phyloP scores from a whole-genome alignment of 2,888 invertebrate species.

The Stratiomys singularior region DNA sequence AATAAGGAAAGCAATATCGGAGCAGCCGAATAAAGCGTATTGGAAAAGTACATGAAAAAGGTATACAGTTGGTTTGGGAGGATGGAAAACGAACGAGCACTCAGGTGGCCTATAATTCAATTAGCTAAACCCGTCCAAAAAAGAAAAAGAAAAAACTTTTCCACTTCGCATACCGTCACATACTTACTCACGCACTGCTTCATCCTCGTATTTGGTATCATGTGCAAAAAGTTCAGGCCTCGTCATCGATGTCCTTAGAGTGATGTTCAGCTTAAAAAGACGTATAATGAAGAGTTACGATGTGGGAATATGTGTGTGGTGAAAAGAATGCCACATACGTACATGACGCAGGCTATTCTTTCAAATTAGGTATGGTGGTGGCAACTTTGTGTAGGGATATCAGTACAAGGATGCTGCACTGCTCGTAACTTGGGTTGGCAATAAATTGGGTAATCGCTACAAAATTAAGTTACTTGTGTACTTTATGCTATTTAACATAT shows the following conservation, averaged over 20 bases:
- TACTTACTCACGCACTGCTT: neutral
- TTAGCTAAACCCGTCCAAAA: conserved; percentile 24
- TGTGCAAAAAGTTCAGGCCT: neutral
- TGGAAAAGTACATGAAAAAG: conserved; percentile 9
- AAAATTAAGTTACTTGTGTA: too few relatives aligned
- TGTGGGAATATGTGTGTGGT: conserved; percentile 2
- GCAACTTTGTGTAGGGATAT: neutral
- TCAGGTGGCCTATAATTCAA: conserved; percentile 45
- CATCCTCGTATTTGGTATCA: neutral
- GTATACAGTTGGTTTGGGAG: neutral
- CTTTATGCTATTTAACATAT: too few relatives aligned
- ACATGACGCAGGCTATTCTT: conserved; percentile 21
- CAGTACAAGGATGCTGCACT: too few relatives aligned
- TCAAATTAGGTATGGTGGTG: neutral
- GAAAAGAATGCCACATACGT: neutral
- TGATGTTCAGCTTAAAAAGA: conserved; percentile 19
- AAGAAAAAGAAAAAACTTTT: conserved; percentile 12
- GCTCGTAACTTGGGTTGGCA: neutral
- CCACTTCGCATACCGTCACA: neutral
- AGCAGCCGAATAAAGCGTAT: conserved; percentile 15
- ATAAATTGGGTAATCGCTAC: neutral
- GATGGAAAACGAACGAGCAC: conserved; percentile 20
- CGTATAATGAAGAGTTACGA: conserved; percentile 32
- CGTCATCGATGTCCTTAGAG: conserved; percentile 14
- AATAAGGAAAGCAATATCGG: conserved; percentile 22